Conservation (phyloP, 2,888 invertebrate genomes). For the Mimas tiliae region DNA sequence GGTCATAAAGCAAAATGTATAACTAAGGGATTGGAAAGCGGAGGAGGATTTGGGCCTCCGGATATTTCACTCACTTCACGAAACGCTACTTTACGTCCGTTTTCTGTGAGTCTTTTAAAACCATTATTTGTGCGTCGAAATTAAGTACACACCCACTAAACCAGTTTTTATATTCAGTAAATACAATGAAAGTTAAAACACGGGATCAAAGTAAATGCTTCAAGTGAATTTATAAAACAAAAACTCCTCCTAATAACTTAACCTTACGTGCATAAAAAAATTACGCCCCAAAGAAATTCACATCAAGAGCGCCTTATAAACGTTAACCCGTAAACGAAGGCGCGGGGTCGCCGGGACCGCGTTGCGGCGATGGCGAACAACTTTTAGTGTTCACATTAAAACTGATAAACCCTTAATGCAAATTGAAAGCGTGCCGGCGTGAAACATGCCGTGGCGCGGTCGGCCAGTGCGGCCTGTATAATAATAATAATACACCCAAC, state of each 20-base stretch:
- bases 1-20: too few relatives aligned
- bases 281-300: background rate
- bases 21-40: too few relatives aligned
- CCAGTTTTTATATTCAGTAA: too few relatives aligned
- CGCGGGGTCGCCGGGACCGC: conserved; percentile 16
- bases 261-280: conserved; percentile 1
- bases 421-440: conserved; percentile 58
- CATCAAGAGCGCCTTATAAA: background rate
- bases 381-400: conserved; percentile 55
- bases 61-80: too few relatives aligned
- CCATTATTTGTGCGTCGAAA: too few relatives aligned
- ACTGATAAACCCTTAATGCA: conserved; percentile 60
- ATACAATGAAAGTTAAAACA: too few relatives aligned
- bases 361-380: conserved; percentile 21
- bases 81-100: too few relatives aligned
- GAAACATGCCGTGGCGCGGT: conserved; percentile 44
- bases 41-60: too few relatives aligned
- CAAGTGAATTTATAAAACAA: background rate
- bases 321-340: conserved; percentile 5
- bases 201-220: background rate
- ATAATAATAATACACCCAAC: too few relatives aligned
- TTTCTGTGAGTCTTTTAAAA: too few relatives aligned
- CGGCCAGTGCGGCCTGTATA: conserved; percentile 17
- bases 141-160: too few relatives aligned
- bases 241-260: background rate